phyloP scores from a whole-genome alignment of 2,797 vertebrate species.

The Thripadectes ignobilis region DNA sequence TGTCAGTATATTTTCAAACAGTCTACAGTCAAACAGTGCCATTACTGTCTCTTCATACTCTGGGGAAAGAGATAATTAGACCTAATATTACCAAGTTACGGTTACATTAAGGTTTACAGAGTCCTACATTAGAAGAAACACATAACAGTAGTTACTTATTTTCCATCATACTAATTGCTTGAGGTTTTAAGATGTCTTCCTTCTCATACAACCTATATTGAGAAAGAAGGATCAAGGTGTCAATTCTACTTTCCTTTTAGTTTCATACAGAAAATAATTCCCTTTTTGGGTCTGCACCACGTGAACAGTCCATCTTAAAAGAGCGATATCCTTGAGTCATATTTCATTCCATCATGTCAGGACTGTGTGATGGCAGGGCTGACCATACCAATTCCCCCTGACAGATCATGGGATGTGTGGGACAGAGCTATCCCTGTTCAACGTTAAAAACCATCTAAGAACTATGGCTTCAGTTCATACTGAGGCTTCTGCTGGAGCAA shows the following conservation, averaged over 20 bases:
- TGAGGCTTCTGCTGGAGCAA: not conserved
- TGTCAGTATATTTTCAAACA: constrained; percentile 73
- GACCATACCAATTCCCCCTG: not conserved
- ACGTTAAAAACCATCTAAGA: not conserved
- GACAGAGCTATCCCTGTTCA: rapidly evolving
- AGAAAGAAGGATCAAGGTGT: not conserved
- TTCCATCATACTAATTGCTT: not conserved
- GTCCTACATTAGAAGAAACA: not conserved
- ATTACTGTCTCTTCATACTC: constrained; percentile 77
- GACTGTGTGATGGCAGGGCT: not conserved
- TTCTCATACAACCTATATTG: not conserved
- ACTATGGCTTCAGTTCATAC: not conserved
- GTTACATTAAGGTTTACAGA: not conserved
- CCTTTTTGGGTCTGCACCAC: not conserved
- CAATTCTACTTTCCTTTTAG: not conserved
- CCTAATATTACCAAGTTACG: not conserved
- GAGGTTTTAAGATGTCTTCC: not conserved
- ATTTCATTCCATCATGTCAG: not conserved
- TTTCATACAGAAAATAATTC: not conserved
- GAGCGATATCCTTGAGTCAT: not conserved
- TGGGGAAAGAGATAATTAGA: not conserved
- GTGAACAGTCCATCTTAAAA: not conserved
- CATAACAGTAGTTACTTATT: not conserved
- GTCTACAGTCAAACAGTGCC: constrained; percentile 72
- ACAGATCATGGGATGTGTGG: rapidly evolving